A percentile compares a stretch with the other conserved stretches of the same genome.
Conservation (phyloP, 2,888 invertebrate genomes). For the Pachydiplax longipennis region DNA sequence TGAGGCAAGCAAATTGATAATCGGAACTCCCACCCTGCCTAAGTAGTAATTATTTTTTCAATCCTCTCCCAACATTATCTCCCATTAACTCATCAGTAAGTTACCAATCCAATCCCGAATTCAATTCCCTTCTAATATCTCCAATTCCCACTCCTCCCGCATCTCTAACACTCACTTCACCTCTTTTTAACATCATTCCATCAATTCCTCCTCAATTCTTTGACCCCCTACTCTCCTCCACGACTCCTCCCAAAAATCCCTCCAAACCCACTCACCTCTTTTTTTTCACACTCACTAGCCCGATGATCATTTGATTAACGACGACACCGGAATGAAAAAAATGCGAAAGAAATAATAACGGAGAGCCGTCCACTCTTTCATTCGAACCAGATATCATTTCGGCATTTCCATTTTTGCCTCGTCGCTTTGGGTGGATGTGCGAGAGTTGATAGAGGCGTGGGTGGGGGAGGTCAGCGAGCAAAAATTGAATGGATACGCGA, state of each 20-base stretch:
- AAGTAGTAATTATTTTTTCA: too few species aligned
- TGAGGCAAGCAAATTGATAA: too few species aligned
- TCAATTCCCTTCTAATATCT: background rate
- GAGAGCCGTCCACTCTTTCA: constrained; percentile 19
- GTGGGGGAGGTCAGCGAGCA: background rate
- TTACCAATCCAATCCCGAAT: background rate
- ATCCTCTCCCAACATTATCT: background rate
- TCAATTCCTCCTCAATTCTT: background rate
- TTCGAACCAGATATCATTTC: constrained; percentile 33
- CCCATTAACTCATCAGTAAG: background rate
- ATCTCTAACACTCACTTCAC: background rate
- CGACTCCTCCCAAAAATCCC: background rate
- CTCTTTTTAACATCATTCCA: background rate
- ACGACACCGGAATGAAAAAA: constrained; percentile 28
- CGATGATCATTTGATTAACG: constrained; percentile 40
- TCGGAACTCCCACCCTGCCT: too few species aligned
- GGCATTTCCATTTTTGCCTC: background rate
- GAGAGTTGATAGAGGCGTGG: background rate
- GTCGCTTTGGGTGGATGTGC: background rate
- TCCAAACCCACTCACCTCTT: background rate
- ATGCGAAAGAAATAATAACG: constrained; percentile 28
- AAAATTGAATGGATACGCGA: background rate
- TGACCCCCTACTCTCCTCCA: background rate
- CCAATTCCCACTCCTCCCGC: background rate
- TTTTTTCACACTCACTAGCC: background rate